Conservation (phyloP, 64 coral and sea anemone genomes). For the Astreopora myriophthalma region DNA sequence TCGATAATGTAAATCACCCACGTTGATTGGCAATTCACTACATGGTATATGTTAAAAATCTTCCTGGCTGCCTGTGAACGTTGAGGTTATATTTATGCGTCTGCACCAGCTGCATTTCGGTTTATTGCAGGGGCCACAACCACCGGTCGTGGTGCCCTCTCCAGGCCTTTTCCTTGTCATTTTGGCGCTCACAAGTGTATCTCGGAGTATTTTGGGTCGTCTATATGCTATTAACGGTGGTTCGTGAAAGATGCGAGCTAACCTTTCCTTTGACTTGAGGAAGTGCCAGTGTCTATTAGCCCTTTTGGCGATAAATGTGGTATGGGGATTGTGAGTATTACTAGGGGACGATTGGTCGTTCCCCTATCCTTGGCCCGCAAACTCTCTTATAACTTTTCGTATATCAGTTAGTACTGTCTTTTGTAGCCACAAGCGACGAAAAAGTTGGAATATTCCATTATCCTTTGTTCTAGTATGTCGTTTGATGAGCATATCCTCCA, state of each 20-base stretch:
- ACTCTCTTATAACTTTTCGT: not conserved
- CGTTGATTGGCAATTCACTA: not conserved
- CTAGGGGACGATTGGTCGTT: not conserved
- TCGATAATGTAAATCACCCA: not conserved
- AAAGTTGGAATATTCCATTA: slow-evolving; percentile 17
- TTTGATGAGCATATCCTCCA: slow-evolving; percentile 4
- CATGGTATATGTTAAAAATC: not conserved
- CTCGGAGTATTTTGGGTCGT: slow-evolving; percentile 5
- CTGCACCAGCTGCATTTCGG: not conserved
- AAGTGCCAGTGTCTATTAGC: slow-evolving; percentile 19
- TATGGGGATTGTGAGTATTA: slow-evolving; percentile 15
- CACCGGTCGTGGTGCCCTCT: not conserved
- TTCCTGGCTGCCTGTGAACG: not conserved
- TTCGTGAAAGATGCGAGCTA: not conserved
- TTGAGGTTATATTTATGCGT: not conserved
- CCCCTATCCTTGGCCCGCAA: not conserved
- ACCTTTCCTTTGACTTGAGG: slow-evolving; percentile 17
- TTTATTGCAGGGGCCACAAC: too few species aligned
- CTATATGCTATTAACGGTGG: not conserved
- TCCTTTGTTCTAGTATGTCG: slow-evolving; percentile 11
- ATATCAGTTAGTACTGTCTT: not conserved
- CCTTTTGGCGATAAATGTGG: not conserved
- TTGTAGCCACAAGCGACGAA: slow-evolving; percentile 11
- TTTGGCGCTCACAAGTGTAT: slow-evolving; percentile 21
- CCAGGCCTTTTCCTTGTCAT: not conserved